Evolutionary conservation across 2,888 invertebrate species (phyloP), one percentile per base, ranked within the genome.

Genomic region (Corythucha ciliata): DNA sequence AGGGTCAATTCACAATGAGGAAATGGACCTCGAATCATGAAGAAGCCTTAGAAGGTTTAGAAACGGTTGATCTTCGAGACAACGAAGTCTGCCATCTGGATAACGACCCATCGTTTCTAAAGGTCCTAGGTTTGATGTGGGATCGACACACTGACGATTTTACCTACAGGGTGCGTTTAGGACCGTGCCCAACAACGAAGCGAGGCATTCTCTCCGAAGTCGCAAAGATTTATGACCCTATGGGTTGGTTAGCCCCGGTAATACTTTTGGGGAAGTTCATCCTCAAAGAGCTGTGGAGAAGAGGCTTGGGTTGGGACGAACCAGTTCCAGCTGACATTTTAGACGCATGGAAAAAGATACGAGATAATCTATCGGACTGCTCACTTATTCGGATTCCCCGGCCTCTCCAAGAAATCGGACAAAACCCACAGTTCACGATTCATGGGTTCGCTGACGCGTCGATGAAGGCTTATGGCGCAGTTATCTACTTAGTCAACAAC

Each of bases 51-150:
- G n/a, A n/a, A n/a, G n/a, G n/a, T n/a, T n/a, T n/a, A n/a, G n/a
- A n/a, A n/a, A n/a, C n/a, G n/a, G n/a, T n/a, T n/a, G n/a, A n/a
- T n/a, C n/a, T n/a, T n/a, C n/a, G n/a, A n/a, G n/a, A n/a, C n/a
- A n/a, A n/a, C 10, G 26, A 25, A 6, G 26, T 42, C 5, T 26
- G 25, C 18, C n/a, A 26, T 5, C 10, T 42, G 4, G n/a, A 25
- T n/a, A 42, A 42, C 7, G 52, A 55, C 24, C 37, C 52, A n/a
- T 20, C 51, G 3, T 5, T 44, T 2, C 16, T 56, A 18, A 59
- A 57, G 26, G 50, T 59, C 8, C 29, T 59, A 26, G 58, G 57
- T 7, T 26, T 59, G 10, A 47, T 56, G 24, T 58, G 59, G 59
- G 42, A 53, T 25, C 37, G 55, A 1, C 12, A 26, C 1, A 32